A percentile compares a stretch with the other conserved stretches of the same genome.
phyloP scores from a whole-genome alignment of 2,888 invertebrate genomes.

The Tridacna gigas region DNA sequence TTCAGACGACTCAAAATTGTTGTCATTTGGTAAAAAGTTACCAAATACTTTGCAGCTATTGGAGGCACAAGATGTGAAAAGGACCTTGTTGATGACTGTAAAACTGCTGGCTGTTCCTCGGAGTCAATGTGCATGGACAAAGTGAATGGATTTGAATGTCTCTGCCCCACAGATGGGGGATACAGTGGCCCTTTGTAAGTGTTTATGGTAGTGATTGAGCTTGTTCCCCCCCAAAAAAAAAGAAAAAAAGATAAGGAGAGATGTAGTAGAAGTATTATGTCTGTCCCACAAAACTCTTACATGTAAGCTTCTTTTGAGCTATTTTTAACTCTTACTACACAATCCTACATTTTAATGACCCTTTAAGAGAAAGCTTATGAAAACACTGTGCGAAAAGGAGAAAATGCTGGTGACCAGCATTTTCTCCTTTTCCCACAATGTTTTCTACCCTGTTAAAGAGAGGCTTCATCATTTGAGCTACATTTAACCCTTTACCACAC shows the following conservation, averaged over 20 bases:
- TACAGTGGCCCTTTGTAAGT: constrained; percentile 47
- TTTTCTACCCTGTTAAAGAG: too few relatives aligned
- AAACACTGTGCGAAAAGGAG: not conserved
- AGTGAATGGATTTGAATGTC: constrained; percentile 95
- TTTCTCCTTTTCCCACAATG: not conserved
- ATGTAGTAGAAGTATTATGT: too few relatives aligned
- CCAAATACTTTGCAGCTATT: constrained; percentile 38
- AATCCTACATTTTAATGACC: too few relatives aligned
- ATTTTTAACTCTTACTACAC: too few relatives aligned
- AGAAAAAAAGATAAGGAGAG: too few relatives aligned
- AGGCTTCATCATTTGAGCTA: too few relatives aligned
- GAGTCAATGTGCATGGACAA: constrained; percentile 97
- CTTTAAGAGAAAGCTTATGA: too few relatives aligned
- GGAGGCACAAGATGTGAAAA: constrained; percentile 45
- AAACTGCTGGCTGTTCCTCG: constrained; percentile 89
- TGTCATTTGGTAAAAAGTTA: not conserved
- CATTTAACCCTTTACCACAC: too few relatives aligned
- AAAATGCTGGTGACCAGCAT: not conserved
- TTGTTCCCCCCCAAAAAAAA: too few relatives aligned
- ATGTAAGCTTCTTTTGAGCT: too few relatives aligned
- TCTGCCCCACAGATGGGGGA: constrained; percentile 90
- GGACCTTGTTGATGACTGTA: constrained; percentile 45
- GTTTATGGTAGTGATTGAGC: not conserved
- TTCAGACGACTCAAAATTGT: not conserved
- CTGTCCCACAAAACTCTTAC: too few relatives aligned